These are phyloP conservation scores for Germaria angustata DNA, from an alignment of 2,888 invertebrate species.

Conservation along the genomic window DNA sequence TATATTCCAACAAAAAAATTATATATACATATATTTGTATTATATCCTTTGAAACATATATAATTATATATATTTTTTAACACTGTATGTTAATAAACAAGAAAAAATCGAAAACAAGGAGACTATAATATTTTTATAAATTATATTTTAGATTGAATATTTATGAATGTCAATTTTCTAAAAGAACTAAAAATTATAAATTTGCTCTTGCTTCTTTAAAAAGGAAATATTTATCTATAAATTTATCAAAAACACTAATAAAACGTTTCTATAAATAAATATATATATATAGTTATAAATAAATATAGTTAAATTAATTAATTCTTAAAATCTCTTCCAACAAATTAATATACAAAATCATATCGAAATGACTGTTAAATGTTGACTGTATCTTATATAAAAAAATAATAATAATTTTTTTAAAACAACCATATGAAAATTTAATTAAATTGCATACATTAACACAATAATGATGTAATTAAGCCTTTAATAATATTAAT, in stretches of 20 bases:
- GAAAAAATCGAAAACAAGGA: not conserved
- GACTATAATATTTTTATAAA: not conserved
- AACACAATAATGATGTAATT: not conserved
- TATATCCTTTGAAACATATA: no score
- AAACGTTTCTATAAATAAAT: not conserved
- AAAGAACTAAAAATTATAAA: slow-evolving; percentile 16
- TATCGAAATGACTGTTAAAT: slow-evolving; percentile 78
- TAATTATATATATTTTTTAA: not conserved
- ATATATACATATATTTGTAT: no score
- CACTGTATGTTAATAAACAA: not conserved
- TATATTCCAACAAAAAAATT: no score
- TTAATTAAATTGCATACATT: slow-evolving; percentile 5
- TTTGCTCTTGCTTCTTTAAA: slow-evolving; percentile 33
- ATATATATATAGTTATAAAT: not conserved
- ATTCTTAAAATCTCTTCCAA: slow-evolving; percentile 71
- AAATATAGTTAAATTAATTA: slow-evolving; percentile 11
- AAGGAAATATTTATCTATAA: not conserved
- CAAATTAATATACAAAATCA: slow-evolving; percentile 68
- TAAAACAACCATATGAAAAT: not conserved
- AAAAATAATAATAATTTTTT: not conserved
- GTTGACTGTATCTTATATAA: slow-evolving; percentile 76
- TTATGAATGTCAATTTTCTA: slow-evolving; percentile 58
- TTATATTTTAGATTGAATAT: slow-evolving; percentile 39
- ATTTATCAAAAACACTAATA: not conserved
- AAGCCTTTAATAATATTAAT: not conserved